These are phyloP conservation scores for Gadopsis marmoratus DNA, from an alignment of 2,797 vertebrate genomes.

Conservation along the genomic window DNA sequence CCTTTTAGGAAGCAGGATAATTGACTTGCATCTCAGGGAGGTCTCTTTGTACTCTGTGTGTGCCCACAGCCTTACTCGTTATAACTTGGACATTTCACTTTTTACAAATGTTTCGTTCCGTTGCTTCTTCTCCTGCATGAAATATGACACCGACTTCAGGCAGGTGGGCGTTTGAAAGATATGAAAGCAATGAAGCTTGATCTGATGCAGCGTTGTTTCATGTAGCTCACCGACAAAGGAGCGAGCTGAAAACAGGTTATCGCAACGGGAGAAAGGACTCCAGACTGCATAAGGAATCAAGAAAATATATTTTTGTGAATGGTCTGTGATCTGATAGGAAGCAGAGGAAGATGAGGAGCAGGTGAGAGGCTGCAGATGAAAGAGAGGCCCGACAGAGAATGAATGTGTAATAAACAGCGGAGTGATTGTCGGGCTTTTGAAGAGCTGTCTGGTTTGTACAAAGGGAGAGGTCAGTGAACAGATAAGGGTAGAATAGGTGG, in stretches of 20 bases:
- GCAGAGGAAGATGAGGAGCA: conserved; percentile 28
- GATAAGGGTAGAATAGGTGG: conserved; percentile 36
- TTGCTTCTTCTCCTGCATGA: conserved; percentile 6
- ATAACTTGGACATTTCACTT: conserved; percentile 5
- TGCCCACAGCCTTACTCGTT: conserved; percentile 19
- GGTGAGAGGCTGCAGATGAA: conserved; percentile 47
- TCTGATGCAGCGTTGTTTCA: background rate
- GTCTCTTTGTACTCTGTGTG: conserved; percentile 33
- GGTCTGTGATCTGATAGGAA: conserved; percentile 34
- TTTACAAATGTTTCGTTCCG: background rate
- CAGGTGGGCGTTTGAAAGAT: conserved; percentile 21
- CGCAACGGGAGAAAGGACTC: background rate
- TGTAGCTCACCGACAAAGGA: background rate
- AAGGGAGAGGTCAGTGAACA: conserved; percentile 51
- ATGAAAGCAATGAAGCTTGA: conserved; percentile 10
- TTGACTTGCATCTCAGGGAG: conserved; percentile 47
- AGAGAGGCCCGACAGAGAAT: conserved; percentile 29
- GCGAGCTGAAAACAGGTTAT: conserved; percentile 6
- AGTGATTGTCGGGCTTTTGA: conserved; percentile 51
- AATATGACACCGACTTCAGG: conserved; percentile 5
- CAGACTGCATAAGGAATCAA: background rate
- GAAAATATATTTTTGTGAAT: conserved; percentile 24
- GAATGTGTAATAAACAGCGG: conserved; percentile 36
- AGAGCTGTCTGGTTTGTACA: conserved; percentile 43
- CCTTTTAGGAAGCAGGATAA: conserved; percentile 38